Evolutionary conservation across 2,797 vertebrate species (phyloP), one percentile per base, ranked within the genome.

Genomic region (Poecilia gillii): DNA sequence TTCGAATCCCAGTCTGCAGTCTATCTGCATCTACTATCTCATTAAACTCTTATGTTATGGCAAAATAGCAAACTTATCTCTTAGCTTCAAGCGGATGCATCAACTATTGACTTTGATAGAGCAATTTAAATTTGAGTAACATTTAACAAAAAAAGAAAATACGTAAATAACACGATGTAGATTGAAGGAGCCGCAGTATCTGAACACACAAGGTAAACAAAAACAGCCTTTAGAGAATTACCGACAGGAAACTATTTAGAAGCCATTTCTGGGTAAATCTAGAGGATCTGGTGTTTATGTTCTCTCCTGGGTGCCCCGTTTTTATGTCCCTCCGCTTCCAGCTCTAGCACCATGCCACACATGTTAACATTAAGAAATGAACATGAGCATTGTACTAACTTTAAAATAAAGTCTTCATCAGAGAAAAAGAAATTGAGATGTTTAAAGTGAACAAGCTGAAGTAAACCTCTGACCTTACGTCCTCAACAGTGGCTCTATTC

Each of bases 221-320:
- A 51, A 31, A 51, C 28, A 51, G 28, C 31, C 18, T 33, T 20
- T 5, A 20, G 72, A 51, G 28, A 51, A 73, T 73, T 53, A 36
- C 33, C 9, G 12, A 51, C 72, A 73, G 47, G 72, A 73, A 73
- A 73, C 43, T 6, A 47, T 49, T 73, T 73, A 51, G 31, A 73
- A 23, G 33, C 36, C 16, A 73, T 53, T 73, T 73, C 46, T 51
- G 41, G 31, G 72, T 49, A 73, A 73, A 73, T 33, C 46, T 51
- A 23, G 31, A 73, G 46, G 47, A 73, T 73, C 28, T 39, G n/a
- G 20, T 36, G 49, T 73, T 41, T 25, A 31, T 31, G 62, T 36
- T 64, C 33, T 64, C 62, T 64, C 62, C 62, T 23, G 14, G 16
- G 62, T 36, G 59, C 16, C 14, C 16, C 23, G 6, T 13, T 51